Conservation (phyloP, 2,797 vertebrate species). For the Thalassophryne amazonica region DNA sequence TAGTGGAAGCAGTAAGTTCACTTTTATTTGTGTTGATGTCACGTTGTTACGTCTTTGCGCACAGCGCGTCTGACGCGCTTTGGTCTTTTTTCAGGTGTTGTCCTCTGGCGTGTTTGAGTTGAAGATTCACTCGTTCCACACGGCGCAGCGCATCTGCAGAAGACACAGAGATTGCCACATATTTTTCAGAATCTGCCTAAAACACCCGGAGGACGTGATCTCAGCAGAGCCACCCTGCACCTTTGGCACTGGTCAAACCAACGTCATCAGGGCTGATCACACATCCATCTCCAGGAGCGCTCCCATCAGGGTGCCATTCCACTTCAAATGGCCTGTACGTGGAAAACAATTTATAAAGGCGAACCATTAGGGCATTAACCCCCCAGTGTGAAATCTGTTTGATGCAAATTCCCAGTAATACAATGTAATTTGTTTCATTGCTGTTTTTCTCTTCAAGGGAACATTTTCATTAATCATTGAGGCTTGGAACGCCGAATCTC, state of each 20-base stretch:
- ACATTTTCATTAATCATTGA: slow-evolving; percentile 87
- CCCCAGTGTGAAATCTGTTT: too few species aligned
- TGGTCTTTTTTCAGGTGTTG: slow-evolving; percentile 65
- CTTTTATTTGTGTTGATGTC: neutral
- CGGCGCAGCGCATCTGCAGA: slow-evolving; percentile 69
- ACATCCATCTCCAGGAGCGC: slow-evolving; percentile 75
- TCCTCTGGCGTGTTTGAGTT: slow-evolving; percentile 86
- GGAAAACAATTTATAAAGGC: neutral
- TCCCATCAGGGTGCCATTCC: slow-evolving; percentile 82
- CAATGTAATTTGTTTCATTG: too few species aligned
- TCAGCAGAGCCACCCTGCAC: slow-evolving; percentile 83
- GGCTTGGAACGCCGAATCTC: slow-evolving; percentile 84
- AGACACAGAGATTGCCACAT: slow-evolving; percentile 81
- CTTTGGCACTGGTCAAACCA: slow-evolving; percentile 82
- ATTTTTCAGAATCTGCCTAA: slow-evolving; percentile 86
- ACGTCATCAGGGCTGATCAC: slow-evolving; percentile 75
- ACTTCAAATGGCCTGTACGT: slow-evolving; percentile 88
- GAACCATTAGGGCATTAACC: too few species aligned
- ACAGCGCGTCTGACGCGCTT: neutral
- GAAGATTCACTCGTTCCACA: slow-evolving; percentile 84
- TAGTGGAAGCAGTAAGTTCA: slow-evolving; percentile 71
- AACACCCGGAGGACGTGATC: slow-evolving; percentile 83
- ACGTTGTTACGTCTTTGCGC: neutral
- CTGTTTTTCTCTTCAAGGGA: slow-evolving; percentile 67
- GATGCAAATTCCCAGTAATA: too few species aligned